phyloP scores from a whole-genome alignment of 2,888 invertebrate species.

The Tetranychus piercei region DNA sequence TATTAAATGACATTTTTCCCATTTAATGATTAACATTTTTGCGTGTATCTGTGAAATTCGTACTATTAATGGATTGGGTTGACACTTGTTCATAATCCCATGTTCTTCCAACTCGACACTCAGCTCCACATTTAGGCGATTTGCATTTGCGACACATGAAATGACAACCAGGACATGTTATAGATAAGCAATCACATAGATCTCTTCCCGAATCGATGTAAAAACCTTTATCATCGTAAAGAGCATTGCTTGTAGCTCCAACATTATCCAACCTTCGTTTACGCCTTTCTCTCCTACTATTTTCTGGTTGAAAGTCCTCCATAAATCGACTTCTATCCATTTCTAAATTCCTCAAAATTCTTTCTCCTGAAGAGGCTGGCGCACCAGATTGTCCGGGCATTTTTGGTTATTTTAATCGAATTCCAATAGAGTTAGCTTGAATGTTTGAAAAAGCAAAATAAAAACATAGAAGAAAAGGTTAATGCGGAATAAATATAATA shows the following conservation, averaged over 20 bases:
- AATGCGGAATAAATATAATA: too few relatives aligned
- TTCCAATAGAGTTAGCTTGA: too few relatives aligned
- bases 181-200: constrained; percentile 2
- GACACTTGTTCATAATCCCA: not conserved
- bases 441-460: too few relatives aligned
- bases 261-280: not conserved
- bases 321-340: not conserved
- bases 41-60: not conserved
- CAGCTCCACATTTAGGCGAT: constrained; percentile 3
- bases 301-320: not conserved
- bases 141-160: not conserved
- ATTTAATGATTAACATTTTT: not conserved
- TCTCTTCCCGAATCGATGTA: constrained; percentile 3
- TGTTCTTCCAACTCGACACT: not conserved
- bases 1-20: too few relatives aligned
- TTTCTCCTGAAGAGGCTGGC: not conserved
- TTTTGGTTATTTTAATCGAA: too few relatives aligned
- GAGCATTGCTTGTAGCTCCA: not conserved
- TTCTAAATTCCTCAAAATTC: not conserved
- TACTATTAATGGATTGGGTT: not conserved
- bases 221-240: constrained; percentile 6
- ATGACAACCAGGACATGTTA: not conserved
- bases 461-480: too few relatives aligned
- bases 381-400: not conserved
- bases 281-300: not conserved